Conservation (phyloP, 1,140 invertebrate species). For the Drosophila kikkawai region DNA sequence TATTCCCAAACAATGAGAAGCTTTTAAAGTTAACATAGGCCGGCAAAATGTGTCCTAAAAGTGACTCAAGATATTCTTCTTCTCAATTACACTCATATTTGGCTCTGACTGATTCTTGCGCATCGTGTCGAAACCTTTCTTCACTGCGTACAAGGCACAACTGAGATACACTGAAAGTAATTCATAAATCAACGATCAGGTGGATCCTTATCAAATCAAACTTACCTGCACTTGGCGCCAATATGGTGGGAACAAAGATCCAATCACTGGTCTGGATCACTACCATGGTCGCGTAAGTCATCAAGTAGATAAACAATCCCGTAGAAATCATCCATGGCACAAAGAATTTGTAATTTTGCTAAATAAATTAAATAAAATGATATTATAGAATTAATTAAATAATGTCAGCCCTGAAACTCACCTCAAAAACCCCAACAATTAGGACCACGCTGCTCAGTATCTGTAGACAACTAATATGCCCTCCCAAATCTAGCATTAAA, state of each 20-base stretch:
- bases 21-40: background rate
- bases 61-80: background rate
- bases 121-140: background rate
- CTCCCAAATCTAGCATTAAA: background rate
- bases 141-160: background rate
- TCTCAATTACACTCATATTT: background rate
- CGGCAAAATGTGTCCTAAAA: background rate
- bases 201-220: too few species aligned
- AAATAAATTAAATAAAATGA: background rate
- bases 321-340: constrained; percentile 11
- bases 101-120: background rate
- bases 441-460: background rate
- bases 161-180: background rate
- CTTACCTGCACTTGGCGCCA: background rate
- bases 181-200: too few species aligned
- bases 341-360: constrained; percentile 5
- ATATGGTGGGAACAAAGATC: background rate
- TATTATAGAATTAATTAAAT: background rate
- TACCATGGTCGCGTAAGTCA: background rate
- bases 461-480: background rate
- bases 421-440: background rate
- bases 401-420: background rate
- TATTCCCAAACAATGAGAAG: background rate
- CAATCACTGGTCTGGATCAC: background rate
- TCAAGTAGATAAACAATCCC: constrained; percentile 8